Evolutionary conservation across 2,888 invertebrate species (phyloP), one percentile per base, ranked within the genome.

Genomic region (Electrophaes corylata): DNA sequence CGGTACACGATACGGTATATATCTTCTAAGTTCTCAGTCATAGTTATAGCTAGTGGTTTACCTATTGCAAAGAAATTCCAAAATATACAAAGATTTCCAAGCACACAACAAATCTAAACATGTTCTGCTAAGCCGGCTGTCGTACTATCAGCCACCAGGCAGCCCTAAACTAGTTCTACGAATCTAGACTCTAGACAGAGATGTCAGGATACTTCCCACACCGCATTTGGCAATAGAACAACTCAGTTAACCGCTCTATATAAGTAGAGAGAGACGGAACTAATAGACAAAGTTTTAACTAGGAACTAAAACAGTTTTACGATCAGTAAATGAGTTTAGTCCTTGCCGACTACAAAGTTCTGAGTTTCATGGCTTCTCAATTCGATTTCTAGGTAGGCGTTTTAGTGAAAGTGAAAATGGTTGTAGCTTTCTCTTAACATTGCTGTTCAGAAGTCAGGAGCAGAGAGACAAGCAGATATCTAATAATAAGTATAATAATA

Each of bases 81-180:
- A n/a, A n/a, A n/a, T n/a, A n/a, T n/a, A n/a, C n/a, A n/a, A n/a
- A n/a, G n/a, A 26, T 10, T 26, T 6, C 26, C 26, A 2, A 26
- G 2, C 10, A 29, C 26, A 26, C 26, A 26, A 26, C 23, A 29
- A 29, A 35, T 12, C 35, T 2, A 12, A 35, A 35, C 14, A 16
- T 35, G 16, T 37, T 8, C 12, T 20, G 20, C 10, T 29, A 29
- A 29, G 10, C 26, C 26, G 10, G 26, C 3, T 20, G 5, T 5
- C 20, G 20, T 20, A n/a, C n/a, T n/a, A 4, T 31, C 31, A 45
- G 45, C n/a, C 12, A 29, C 11, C 31, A n/a, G 14, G 20, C 35
- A 47, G 23, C 49, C 29, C 40, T 29, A 74, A 76, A 71, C 75
- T 72, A 78, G 75, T 72, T 64, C 57, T 37, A 10, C 37, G 10